Conservation (phyloP, 64 coral and sea anemone species). For the Astreopora myriophthalma region DNA sequence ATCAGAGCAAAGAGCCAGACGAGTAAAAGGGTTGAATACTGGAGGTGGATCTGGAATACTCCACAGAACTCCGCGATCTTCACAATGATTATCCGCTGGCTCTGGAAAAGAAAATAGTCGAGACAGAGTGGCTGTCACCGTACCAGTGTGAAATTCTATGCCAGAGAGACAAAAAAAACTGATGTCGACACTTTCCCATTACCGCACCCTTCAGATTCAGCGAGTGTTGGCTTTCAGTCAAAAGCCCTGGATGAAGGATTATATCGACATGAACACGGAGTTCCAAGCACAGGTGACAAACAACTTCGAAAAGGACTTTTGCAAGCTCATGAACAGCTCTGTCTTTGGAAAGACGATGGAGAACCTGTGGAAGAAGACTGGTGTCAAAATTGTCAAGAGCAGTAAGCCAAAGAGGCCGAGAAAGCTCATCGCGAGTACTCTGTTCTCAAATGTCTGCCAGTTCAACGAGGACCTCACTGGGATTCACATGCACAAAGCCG, state of each 20-base stretch:
- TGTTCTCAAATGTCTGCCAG: neutral
- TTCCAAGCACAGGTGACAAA: neutral
- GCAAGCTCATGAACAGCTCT: neutral
- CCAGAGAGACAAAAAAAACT: no score
- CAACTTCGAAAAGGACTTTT: constrained; percentile 8
- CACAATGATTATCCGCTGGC: no score
- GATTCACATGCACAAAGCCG: neutral
- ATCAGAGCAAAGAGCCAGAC: no score
- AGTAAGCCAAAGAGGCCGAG: neutral
- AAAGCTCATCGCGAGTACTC: neutral
- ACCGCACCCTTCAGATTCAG: neutral
- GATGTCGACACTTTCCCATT: neutral
- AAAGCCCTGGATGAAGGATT: neutral
- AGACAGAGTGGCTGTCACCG: no score
- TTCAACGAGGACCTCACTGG: neutral
- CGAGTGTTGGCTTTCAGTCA: neutral
- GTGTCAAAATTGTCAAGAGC: neutral
- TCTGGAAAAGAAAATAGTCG: no score
- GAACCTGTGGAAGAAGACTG: neutral
- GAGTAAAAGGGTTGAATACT: no score
- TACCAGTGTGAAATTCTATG: no score
- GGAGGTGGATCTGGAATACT: no score
- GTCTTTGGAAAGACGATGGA: constrained; percentile 2
- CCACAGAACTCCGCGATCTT: no score
- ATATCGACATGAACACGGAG: neutral